These are phyloP conservation scores for Lepidurus packardi DNA, from an alignment of 1,140 invertebrate species.

Conservation along the genomic window DNA sequence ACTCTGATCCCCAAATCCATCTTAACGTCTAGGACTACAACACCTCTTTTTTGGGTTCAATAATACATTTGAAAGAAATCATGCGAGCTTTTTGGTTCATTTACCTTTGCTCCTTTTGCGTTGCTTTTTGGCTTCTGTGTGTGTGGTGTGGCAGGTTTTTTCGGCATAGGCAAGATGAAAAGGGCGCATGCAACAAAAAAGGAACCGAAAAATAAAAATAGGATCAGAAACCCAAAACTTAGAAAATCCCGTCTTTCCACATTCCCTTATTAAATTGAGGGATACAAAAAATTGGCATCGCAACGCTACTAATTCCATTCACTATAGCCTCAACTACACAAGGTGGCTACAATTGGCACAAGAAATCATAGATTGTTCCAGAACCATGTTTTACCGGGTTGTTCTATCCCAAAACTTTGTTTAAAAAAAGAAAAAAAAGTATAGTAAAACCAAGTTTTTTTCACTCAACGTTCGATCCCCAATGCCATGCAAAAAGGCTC, in stretches of 20 bases:
- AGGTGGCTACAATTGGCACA: not conserved
- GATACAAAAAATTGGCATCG: constrained; percentile 15
- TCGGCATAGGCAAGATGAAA: constrained; percentile 26
- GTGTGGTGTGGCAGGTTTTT: not conserved
- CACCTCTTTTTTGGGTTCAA: not conserved
- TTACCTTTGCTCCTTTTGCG: constrained; percentile 41
- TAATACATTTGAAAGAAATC: not conserved
- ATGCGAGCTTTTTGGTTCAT: constrained; percentile 32
- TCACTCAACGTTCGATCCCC: not conserved
- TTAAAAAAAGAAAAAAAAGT: not conserved
- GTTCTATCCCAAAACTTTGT: not conserved
- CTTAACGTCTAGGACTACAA: not conserved
- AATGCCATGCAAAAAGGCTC: not conserved
- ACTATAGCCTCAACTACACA: not conserved
- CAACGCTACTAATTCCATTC: not conserved
- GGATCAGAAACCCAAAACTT: constrained; percentile 22
- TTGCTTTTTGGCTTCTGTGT: constrained; percentile 42
- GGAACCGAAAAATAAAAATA: constrained; percentile 22
- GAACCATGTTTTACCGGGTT: not conserved
- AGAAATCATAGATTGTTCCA: not conserved
- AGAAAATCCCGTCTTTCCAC: not conserved
- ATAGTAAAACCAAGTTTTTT: too few relatives aligned
- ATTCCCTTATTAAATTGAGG: not conserved
- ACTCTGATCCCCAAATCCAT: not conserved
- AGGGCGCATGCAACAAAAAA: constrained; percentile 25